A percentile compares a stretch with the other conserved stretches of the same genome.
These are phyloP conservation scores for Ancistrus triradiatus DNA, from an alignment of 2,113 vertebrate genomes.

Conservation along the genomic window DNA sequence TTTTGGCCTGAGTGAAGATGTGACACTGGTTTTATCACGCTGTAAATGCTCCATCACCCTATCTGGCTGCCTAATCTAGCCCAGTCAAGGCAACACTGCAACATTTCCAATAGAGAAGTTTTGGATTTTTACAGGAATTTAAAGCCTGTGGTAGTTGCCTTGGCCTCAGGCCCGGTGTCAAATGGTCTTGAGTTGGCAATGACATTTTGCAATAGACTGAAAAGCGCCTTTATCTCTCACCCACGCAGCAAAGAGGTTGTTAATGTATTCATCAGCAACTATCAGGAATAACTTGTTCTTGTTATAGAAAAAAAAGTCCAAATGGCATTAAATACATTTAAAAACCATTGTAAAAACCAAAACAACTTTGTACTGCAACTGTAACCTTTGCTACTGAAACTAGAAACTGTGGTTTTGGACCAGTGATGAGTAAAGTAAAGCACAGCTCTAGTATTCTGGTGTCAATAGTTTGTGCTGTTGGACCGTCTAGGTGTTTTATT, in stretches of 20 bases:
- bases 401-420: too few relatives aligned
- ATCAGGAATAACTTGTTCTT: too few relatives aligned
- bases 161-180: conserved; percentile 11
- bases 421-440: neutral
- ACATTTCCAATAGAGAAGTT: neutral
- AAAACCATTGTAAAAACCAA: too few relatives aligned
- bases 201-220: neutral
- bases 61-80: neutral
- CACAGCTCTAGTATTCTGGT: neutral
- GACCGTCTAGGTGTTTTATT: neutral
- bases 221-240: neutral
- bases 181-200: neutral
- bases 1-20: neutral
- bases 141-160: conserved; percentile 7
- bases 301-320: too few relatives aligned
- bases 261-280: too few relatives aligned
- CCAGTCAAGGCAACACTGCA: neutral
- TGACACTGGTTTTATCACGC: conserved; percentile 5
- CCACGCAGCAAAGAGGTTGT: too few relatives aligned
- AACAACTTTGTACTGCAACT: too few relatives aligned
- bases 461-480: neutral
- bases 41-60: conserved; percentile 4
- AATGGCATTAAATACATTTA: too few relatives aligned
- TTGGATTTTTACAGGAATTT: neutral
- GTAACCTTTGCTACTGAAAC: too few relatives aligned